Conservation (phyloP, 2,113 vertebrate species). For the Pseudorhombus dupliciocellatus region DNA sequence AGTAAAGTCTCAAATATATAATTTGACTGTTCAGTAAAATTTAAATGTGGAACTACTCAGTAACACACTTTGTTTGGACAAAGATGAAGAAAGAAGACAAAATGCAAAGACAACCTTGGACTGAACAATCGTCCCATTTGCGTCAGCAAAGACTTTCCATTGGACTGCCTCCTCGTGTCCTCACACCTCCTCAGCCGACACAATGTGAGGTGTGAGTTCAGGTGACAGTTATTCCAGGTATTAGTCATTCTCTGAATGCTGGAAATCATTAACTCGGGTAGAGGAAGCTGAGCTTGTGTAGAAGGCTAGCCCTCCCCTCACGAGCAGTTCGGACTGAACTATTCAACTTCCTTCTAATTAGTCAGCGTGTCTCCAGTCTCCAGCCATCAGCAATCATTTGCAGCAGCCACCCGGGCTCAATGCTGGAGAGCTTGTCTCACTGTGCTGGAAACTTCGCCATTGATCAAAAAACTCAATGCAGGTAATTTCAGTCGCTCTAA, state of each 20-base stretch:
- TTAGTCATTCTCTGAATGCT: slow-evolving; percentile 11
- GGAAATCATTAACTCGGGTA: slow-evolving; percentile 55
- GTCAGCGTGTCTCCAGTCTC: slow-evolving; percentile 31
- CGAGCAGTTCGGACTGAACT: slow-evolving; percentile 41
- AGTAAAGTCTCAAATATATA: too few species aligned
- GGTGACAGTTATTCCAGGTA: background rate
- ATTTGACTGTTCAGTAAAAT: too few species aligned
- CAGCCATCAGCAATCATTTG: slow-evolving; percentile 30
- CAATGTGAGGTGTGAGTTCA: slow-evolving; percentile 16
- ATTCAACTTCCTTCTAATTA: slow-evolving; percentile 61
- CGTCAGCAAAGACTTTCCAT: slow-evolving; percentile 4
- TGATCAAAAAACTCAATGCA: slow-evolving; percentile 20
- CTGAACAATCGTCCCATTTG: slow-evolving; percentile 2
- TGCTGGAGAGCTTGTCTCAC: slow-evolving; percentile 1
- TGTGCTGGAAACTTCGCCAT: slow-evolving; percentile 17
- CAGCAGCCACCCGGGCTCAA: background rate
- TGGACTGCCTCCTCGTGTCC: background rate
- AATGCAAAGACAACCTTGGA: background rate
- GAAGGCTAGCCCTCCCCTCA: slow-evolving; percentile 23
- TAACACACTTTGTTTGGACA: background rate
- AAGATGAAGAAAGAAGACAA: background rate
- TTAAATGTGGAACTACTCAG: background rate
- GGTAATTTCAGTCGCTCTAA: slow-evolving; percentile 17
- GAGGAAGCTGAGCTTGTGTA: slow-evolving; percentile 34
- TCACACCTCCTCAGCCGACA: background rate